A percentile compares a stretch with the other conserved stretches of the same genome.
phyloP scores from a whole-genome alignment of 35 echinoderm and acorn worm genomes.

The Apostichopus japonicus region DNA sequence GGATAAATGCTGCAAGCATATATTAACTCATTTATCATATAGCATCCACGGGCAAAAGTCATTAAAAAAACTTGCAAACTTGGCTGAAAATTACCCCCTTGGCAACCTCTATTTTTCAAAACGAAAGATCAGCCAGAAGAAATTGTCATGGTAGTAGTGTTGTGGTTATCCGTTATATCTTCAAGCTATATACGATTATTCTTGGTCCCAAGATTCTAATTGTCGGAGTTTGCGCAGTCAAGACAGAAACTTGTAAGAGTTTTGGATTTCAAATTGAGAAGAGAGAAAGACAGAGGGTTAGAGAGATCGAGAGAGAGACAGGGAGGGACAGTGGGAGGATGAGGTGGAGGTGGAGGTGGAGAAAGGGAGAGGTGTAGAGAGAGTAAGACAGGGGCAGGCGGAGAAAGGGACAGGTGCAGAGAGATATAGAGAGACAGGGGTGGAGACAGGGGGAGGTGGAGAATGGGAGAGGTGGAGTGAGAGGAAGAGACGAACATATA shows the following conservation, averaged over 20 bases:
- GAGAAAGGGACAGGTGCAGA: no score
- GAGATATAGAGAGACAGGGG: no score
- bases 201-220: not conserved
- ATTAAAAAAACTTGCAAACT: conserved; percentile 59
- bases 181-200: not conserved
- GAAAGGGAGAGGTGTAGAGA: no score
- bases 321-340: no score
- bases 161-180: not conserved
- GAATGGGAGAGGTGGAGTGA: not conserved
- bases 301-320: no score
- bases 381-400: no score
- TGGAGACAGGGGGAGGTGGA: no score
- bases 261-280: no score
- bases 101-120: conserved; percentile 22
- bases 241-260: not conserved
- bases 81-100: conserved; percentile 31
- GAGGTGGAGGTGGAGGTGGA: no score
- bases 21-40: conserved; percentile 67
- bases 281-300: no score
- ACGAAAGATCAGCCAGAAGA: not conserved
- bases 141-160: not conserved
- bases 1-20: conserved; percentile 46
- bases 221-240: not conserved
- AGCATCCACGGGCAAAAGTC: conserved; percentile 61
- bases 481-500: no score